These are phyloP conservation scores for Drosophila pruinosa DNA, from an alignment of 1,140 invertebrate genomes.

Conservation along the genomic window DNA sequence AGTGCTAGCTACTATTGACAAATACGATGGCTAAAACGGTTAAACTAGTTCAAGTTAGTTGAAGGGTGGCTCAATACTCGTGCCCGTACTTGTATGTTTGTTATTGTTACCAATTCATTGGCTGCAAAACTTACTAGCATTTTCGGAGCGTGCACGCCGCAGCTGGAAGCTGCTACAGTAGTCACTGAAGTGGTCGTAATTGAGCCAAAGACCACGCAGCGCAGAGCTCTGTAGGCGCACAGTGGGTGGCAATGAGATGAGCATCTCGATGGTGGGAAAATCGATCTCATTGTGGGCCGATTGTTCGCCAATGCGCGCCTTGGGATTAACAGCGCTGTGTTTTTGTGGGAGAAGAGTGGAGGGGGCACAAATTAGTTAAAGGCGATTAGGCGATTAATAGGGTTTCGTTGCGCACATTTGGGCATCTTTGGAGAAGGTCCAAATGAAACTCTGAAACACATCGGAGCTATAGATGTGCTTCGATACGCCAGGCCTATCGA, in stretches of 20 bases:
- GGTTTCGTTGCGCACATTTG: conserved; percentile 58
- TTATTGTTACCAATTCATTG: not conserved
- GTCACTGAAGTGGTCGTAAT: conserved; percentile 86
- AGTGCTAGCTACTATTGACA: no score
- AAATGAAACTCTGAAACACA: conserved; percentile 79
- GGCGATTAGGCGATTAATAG: not conserved
- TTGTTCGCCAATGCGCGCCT: conserved; percentile 71
- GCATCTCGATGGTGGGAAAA: conserved; percentile 85
- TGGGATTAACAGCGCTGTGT: conserved; percentile 69
- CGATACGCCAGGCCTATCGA: conserved; percentile 72
- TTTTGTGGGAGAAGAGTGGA: not conserved
- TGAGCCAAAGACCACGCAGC: conserved; percentile 85
- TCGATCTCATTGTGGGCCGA: conserved; percentile 83
- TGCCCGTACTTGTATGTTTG: no score
- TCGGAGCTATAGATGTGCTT: conserved; percentile 75
- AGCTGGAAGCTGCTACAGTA: conserved; percentile 82
- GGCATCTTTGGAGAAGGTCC: conserved; percentile 81
- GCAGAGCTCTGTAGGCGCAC: conserved; percentile 84
- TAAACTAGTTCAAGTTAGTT: not conserved
- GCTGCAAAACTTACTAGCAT: conserved; percentile 53
- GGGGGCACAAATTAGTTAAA: not conserved
- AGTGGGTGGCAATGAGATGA: conserved; percentile 85
- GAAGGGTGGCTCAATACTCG: no score
- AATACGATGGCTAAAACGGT: no score
- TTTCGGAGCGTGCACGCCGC: conserved; percentile 64